A percentile compares a stretch with the other conserved stretches of the same genome.
These are phyloP conservation scores for Chelidonichthys spinosus DNA, from an alignment of 2,797 vertebrate species.

Conservation along the genomic window DNA sequence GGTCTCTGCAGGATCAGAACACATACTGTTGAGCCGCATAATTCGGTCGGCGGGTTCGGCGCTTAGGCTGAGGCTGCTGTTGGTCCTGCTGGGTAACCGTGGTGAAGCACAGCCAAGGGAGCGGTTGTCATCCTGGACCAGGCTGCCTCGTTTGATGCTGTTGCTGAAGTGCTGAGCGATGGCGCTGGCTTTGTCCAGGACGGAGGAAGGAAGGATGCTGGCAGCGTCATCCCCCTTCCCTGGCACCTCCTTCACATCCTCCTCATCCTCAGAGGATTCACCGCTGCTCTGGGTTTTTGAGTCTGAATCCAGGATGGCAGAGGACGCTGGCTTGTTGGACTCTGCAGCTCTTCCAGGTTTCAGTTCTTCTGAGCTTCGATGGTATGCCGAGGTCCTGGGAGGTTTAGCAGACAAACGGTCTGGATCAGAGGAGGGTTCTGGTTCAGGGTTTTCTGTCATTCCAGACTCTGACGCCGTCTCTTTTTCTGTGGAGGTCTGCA, in stretches of 20 bases:
- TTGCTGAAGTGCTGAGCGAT: slow-evolving; percentile 88
- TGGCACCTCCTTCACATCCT: slow-evolving; percentile 70
- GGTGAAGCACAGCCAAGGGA: slow-evolving; percentile 77
- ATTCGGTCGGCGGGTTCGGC: slow-evolving; percentile 72
- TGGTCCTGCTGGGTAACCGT: slow-evolving; percentile 75
- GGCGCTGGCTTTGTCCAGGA: slow-evolving; percentile 89
- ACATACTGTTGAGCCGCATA: slow-evolving; percentile 34
- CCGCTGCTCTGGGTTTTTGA: slow-evolving; percentile 86
- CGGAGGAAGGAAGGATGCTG: slow-evolving; percentile 92
- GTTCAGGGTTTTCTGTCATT: slow-evolving; percentile 3
- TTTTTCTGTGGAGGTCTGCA: slow-evolving; percentile 24
- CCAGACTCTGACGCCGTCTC: slow-evolving; percentile 5
- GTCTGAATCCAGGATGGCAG: slow-evolving; percentile 40
- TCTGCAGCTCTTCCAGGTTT: slow-evolving; percentile 21
- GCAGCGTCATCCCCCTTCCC: slow-evolving; percentile 32
- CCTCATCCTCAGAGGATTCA: slow-evolving; percentile 85
- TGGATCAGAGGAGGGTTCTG: slow-evolving; percentile 2
- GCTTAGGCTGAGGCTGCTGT: slow-evolving; percentile 83
- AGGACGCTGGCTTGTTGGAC: slow-evolving; percentile 1
- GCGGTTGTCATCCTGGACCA: slow-evolving; percentile 77
- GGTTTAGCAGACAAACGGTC: background rate
- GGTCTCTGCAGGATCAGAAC: slow-evolving; percentile 54
- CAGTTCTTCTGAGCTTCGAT: slow-evolving; percentile 11
- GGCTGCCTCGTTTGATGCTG: slow-evolving; percentile 83
- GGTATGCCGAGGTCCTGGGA: background rate